Conservation (phyloP, 2,888 invertebrate genomes). For the Torymus auratus region DNA sequence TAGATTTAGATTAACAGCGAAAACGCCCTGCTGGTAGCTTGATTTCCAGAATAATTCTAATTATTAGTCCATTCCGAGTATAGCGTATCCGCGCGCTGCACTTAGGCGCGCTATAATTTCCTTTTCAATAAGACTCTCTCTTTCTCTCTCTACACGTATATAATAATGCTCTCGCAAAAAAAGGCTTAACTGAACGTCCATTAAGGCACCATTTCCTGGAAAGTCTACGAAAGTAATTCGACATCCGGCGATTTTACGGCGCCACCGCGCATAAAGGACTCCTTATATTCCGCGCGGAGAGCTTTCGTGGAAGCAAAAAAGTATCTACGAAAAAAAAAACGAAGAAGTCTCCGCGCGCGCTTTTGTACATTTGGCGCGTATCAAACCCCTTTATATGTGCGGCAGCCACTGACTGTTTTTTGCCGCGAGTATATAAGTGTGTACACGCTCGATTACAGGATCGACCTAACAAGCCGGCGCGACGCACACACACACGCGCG, state of each 20-base stretch:
- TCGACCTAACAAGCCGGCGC: conserved; percentile 22
- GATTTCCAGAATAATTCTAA: conserved; percentile 1
- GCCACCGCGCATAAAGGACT: conserved; percentile 28
- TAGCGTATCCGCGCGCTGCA: neutral
- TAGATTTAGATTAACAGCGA: neutral
- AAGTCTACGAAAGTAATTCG: conserved; percentile 45
- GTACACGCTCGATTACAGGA: conserved; percentile 36
- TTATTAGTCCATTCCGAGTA: neutral
- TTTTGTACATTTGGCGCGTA: conserved; percentile 39
- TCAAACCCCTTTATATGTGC: conserved; percentile 21
- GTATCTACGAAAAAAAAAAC: no score
- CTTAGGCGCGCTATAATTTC: neutral
- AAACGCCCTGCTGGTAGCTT: neutral
- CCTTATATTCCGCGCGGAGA: conserved; percentile 12
- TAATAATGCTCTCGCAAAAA: conserved; percentile 20
- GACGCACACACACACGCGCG: neutral
- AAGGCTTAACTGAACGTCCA: conserved; percentile 55
- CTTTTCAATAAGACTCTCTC: conserved; percentile 33
- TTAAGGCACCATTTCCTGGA: conserved; percentile 55
- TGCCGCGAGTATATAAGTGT: neutral
- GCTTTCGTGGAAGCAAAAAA: conserved; percentile 44
- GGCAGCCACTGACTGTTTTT: conserved; percentile 2
- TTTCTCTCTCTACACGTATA: neutral
- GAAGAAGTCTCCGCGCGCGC: conserved; percentile 14
- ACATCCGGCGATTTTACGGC: conserved; percentile 45